phyloP scores from a whole-genome alignment of 2,797 vertebrate species.

The Hoplostethus atlanticus region DNA sequence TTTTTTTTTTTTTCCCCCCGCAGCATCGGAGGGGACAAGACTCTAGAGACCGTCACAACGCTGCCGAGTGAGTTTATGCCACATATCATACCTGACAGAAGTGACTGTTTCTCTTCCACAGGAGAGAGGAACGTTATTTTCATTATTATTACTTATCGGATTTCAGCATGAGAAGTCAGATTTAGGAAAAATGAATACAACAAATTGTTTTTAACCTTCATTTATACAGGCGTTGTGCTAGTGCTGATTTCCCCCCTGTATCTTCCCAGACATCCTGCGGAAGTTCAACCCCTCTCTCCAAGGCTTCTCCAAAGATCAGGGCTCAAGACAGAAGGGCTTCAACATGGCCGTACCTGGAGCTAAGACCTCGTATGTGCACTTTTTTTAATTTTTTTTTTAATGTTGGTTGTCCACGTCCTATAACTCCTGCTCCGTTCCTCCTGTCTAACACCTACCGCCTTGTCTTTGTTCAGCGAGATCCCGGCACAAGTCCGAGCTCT shows the following conservation, averaged over 20 bases:
- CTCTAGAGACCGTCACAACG: conserved; percentile 87
- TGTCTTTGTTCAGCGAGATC: conserved; percentile 82
- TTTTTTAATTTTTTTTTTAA: not conserved
- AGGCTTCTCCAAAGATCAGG: conserved; percentile 87
- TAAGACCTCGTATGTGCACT: conserved; percentile 82
- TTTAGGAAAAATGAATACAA: not conserved
- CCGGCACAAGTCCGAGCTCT: conserved; percentile 82
- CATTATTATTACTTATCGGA: not conserved
- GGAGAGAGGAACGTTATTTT: not conserved
- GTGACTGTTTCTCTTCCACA: not conserved
- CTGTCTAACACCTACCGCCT: not conserved
- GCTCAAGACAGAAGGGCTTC: conserved; percentile 79
- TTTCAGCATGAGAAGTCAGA: not conserved
- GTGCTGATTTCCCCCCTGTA: not conserved
- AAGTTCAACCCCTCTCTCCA: conserved; percentile 89
- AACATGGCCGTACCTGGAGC: conserved; percentile 87
- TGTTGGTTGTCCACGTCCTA: too few relatives aligned
- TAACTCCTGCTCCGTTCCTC: not conserved
- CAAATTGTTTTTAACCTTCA: not conserved
- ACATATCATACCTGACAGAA: not conserved
- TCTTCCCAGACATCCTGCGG: conserved; percentile 89
- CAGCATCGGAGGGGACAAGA: conserved; percentile 89
- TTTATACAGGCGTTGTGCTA: too few relatives aligned
- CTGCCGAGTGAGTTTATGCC: conserved; percentile 88
- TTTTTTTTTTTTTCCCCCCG: conserved; percentile 30